Percentiles rank a stretch among this genome's conserved stretches.
phyloP scores from a whole-genome alignment of 2,888 invertebrate species.

The Nipponacmea schrenckii region DNA sequence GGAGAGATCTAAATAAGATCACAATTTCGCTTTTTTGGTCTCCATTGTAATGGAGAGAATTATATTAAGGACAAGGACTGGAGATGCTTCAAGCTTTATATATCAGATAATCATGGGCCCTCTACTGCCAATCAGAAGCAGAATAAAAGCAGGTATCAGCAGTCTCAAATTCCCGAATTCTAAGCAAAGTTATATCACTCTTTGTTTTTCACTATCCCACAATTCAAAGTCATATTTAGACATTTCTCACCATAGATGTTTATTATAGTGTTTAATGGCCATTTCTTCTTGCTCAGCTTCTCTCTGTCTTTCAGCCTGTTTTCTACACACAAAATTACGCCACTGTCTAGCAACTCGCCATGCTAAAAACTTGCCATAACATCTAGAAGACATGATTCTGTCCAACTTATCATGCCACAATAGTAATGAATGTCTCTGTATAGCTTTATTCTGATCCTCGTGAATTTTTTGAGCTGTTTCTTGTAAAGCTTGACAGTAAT shows the following conservation, averaged over 20 bases:
- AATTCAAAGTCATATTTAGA: too few species aligned
- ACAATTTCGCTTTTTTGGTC: too few species aligned
- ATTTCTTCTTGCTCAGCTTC: conserved; percentile 39
- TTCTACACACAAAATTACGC: conserved; percentile 39
- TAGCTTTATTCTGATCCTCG: conserved; percentile 32
- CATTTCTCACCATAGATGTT: conserved; percentile 45
- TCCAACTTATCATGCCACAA: conserved; percentile 46
- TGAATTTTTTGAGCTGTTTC: conserved; percentile 41
- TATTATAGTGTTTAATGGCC: conserved; percentile 44
- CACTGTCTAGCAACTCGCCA: conserved; percentile 42
- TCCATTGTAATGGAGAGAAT: too few species aligned
- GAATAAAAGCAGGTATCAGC: too few species aligned
- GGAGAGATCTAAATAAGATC: too few species aligned
- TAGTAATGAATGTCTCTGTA: conserved; percentile 35
- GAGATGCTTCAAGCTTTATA: too few species aligned
- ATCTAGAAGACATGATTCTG: conserved; percentile 44
- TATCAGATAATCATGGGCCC: too few species aligned
- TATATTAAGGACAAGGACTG: too few species aligned
- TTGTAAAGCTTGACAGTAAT: conserved; percentile 48
- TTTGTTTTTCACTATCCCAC: too few species aligned
- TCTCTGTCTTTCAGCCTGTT: conserved; percentile 37
- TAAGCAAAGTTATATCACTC: too few species aligned
- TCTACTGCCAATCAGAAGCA: too few species aligned
- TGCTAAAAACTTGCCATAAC: conserved; percentile 46
- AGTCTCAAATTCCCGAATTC: too few species aligned